A percentile compares a stretch with the other conserved stretches of the same genome.
Conservation (phyloP, 2,113 vertebrate species). For the Oncorhynchus kisutch region DNA sequence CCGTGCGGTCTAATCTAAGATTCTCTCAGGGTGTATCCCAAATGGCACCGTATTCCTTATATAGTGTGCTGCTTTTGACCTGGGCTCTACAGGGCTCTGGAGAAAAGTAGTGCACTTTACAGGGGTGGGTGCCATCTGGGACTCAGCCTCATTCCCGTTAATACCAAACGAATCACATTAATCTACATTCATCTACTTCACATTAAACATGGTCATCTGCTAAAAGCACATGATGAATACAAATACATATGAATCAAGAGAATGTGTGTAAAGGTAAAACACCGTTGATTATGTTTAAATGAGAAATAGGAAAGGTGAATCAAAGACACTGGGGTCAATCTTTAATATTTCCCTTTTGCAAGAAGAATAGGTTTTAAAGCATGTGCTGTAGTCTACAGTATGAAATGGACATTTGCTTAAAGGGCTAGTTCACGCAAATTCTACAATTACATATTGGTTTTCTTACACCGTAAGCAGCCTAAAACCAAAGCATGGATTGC, state of each 20-base stretch:
- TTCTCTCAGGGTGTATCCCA: background rate
- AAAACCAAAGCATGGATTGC: too few relatives aligned
- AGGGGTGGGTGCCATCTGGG: background rate
- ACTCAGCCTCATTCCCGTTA: background rate
- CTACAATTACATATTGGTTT: too few relatives aligned
- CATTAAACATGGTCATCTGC: background rate
- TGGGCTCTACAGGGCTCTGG: too few relatives aligned
- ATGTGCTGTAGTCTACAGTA: constrained; percentile 3
- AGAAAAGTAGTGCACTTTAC: background rate
- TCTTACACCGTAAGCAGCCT: too few relatives aligned
- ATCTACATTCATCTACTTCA: constrained; percentile 24
- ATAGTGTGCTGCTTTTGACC: too few relatives aligned
- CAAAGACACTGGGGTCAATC: constrained; percentile 29
- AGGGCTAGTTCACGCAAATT: too few relatives aligned
- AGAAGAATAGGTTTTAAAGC: constrained; percentile 11
- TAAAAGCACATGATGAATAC: background rate
- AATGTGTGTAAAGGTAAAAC: background rate
- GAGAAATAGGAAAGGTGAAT: background rate
- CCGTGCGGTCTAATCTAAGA: background rate
- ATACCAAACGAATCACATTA: constrained; percentile 8
- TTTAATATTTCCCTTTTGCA: constrained; percentile 28
- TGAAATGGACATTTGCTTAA: constrained; percentile 18
- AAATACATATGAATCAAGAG: background rate
- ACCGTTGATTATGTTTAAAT: background rate
- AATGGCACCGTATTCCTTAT: too few relatives aligned